Base-by-base conservation (phyloP, 1,140 invertebrate species). In the Microplitis demolitor region DNA sequence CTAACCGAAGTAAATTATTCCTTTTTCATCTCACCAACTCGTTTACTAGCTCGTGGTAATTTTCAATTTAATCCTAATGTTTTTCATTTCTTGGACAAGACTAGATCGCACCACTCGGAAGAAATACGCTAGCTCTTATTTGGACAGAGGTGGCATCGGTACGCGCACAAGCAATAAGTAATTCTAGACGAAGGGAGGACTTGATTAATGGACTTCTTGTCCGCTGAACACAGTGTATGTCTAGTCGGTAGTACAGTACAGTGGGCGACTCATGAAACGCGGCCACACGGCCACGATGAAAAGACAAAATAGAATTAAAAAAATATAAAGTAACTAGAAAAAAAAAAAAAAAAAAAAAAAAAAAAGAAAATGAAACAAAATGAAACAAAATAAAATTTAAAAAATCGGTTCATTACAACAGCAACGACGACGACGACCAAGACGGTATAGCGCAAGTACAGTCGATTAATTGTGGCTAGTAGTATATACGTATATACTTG, bases 201-300 rank as follows among this genome's bases (percentile, higher is more conserved):
- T 73, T 77, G 76, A 77, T 77, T 77, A 77, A 77, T 77, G 76
- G 73, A 77, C 73, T 77, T 73, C 71, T 74, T 77, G 66, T 68
- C 56, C 70, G 70, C 73, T 68, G 67, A 68, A 45, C 39, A 45
- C 39, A 45, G 5, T 45, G 39, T 45, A 72, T 71, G 73, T 75
- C 69, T 72, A 63, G 64, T 66, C 51, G 50, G 63, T 34, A 71
- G 16, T 53, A 33, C 31, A 31, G 35, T 50, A 14, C n/a, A 63
- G 33, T 51, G 60, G 34, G 45, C 33, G 14, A 4, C 16, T 50
- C 33, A 34, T 33, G 54, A 39, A 60, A 61, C 13, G 16, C 54
- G 45, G 8, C 14, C 51, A 16, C 45, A 51, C 37, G 5, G 34
- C 16, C 14, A 24, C 16, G 16, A 14, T 13, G 4, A 53, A 60